Percentiles rank a stretch among this genome's conserved stretches.
Conservation (phyloP, 1,140 invertebrate genomes). For the Papilio xuthus region DNA sequence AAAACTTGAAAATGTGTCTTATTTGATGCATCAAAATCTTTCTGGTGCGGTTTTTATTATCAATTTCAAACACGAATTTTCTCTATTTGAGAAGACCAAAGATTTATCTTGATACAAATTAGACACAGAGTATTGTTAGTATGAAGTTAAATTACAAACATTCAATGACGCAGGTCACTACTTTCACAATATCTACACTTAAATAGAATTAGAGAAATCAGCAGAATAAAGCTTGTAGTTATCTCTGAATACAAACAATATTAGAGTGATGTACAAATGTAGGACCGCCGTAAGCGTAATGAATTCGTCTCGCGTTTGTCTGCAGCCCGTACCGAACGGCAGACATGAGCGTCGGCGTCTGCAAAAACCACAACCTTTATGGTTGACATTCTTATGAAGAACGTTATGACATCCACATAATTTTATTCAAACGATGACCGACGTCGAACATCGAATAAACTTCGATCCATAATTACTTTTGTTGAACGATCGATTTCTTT, state of each 20-base stretch:
- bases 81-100: neutral
- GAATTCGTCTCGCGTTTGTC: conserved; percentile 41
- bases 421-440: conserved; percentile 56
- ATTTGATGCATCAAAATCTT: neutral
- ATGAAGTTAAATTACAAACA: neutral
- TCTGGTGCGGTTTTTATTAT: too few relatives aligned
- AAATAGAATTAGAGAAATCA: conserved; percentile 5
- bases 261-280: conserved; percentile 18
- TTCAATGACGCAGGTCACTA: neutral
- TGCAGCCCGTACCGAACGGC: conserved; percentile 39
- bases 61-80: too few relatives aligned
- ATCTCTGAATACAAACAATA: conserved; percentile 22
- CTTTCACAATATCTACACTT: neutral
- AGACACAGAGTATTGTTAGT: neutral
- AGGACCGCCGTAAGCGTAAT: conserved; percentile 36
- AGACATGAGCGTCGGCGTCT: conserved; percentile 32
- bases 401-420: conserved; percentile 63
- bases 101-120: neutral
- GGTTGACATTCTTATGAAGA: conserved; percentile 52
- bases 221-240: neutral
- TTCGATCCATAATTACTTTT: conserved; percentile 53
- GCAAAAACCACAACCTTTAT: conserved; percentile 59
- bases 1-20: too few relatives aligned
- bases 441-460: conserved; percentile 49
- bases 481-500: conserved; percentile 48